Conservation (phyloP, 2,888 invertebrate species). For the Tetranychus truncatus region DNA sequence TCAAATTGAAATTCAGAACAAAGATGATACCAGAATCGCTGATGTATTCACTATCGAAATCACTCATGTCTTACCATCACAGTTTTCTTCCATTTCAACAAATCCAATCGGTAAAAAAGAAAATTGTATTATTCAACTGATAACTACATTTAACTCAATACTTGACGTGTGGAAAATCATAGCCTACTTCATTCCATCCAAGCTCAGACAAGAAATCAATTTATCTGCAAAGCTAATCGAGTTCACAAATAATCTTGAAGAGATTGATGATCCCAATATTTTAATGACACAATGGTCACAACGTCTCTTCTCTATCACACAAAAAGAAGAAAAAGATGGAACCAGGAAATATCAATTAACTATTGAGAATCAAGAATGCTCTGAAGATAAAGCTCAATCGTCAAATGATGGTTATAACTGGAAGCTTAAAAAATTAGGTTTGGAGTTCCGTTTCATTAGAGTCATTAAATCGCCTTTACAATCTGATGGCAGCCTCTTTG, state of each 20-base stretch:
- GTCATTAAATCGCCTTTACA: neutral
- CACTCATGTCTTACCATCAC: neutral
- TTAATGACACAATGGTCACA: neutral
- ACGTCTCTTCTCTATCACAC: neutral
- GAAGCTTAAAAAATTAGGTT: neutral
- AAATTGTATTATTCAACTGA: neutral
- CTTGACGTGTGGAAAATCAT: conserved; percentile 4
- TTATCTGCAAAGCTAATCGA: neutral
- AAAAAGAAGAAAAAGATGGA: neutral
- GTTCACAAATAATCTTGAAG: neutral
- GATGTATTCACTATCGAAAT: neutral
- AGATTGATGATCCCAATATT: neutral
- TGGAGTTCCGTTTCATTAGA: neutral
- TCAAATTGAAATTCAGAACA: neutral
- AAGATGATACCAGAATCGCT: neutral
- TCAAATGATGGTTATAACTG: neutral
- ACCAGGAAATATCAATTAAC: neutral
- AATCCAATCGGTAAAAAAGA: neutral
- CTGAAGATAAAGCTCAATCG: neutral
- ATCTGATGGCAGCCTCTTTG: neutral
- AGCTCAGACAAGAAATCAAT: neutral
- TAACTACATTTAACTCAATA: neutral
- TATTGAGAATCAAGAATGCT: conserved; percentile 5
- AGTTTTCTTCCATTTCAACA: neutral
- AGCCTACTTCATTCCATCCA: neutral